Percentiles rank a stretch among this genome's conserved stretches.
Evolutionary conservation across 1,140 invertebrate genomes (phyloP).

Genomic region (Magallana angulata): DNA sequence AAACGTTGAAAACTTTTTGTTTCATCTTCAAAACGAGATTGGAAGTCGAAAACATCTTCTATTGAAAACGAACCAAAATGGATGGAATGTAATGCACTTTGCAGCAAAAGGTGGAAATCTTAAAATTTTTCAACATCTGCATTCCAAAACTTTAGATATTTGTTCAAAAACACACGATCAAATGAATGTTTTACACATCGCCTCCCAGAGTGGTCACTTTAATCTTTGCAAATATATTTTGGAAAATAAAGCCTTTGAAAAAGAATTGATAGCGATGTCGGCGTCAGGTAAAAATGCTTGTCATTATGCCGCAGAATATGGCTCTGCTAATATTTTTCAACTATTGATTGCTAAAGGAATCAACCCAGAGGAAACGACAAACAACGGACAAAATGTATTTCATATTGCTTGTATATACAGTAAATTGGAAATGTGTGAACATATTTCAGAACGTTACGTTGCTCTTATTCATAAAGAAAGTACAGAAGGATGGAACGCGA

Average conservation of each 20-base stretch:
- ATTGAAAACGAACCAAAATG: not conserved
- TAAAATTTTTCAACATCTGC: not conserved
- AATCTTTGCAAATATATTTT: not conserved
- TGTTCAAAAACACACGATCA: not conserved
- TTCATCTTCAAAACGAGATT: not conserved
- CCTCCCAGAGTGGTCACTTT: not conserved
- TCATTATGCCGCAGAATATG: not conserved
- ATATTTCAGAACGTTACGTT: not conserved
- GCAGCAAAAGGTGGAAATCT: not conserved
- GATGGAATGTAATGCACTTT: not conserved
- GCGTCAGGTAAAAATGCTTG: not conserved
- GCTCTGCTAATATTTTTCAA: not conserved
- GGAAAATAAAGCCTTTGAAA: too few species aligned
- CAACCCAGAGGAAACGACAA: not conserved
- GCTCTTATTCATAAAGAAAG: not conserved
- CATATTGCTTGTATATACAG: not conserved
- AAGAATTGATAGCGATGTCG: too few species aligned
- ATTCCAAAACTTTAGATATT: not conserved
- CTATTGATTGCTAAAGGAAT: not conserved
- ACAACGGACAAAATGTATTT: not conserved
- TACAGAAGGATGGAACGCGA: not conserved
- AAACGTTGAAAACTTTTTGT: not conserved
- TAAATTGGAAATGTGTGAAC: not conserved
- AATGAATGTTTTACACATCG: not conserved
- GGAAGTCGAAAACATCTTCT: not conserved